Evolutionary conservation across 2,888 invertebrate genomes (phyloP), one percentile per base, ranked within the genome.

Genomic region (Harpagoxenus sublaevis): DNA sequence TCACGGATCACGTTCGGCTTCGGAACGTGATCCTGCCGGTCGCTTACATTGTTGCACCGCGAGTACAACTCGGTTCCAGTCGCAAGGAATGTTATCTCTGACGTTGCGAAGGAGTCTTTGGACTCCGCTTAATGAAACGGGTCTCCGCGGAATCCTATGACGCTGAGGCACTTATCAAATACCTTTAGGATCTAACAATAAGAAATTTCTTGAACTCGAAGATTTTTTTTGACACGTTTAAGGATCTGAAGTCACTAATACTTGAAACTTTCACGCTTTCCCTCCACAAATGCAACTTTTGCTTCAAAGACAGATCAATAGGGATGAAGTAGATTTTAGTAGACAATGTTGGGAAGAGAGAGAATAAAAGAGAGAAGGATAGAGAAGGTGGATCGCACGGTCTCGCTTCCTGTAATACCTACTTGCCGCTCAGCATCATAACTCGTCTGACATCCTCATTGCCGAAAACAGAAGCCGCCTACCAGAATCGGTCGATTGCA

Each of bases 391-490:
- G 39, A 31, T 12, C 51, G 18, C 55, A 42, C 45, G 75, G 70
- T 23, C 81, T 84, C 62, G 42, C 62, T 86, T 70, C 82, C 68
- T 70, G 86, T 71, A 89, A 5, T 4, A 87, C 92, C 23, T 23
- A 91, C 89, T 89, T 92, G 86, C 89, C 35, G 68, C 23, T 73
- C 70, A 74, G 88, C 89, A 85, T 92, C 88, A 88, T 91, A 91
- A 92, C 89, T 92, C 85, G 92, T 89, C 89, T 87, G 91, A 92
- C 91, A 92, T 91, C 89, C 92, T 90, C 92, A 90, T 92, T 90
- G 89, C 90, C 90, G 89, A 93, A 93, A 92, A 93, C 93, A 93
- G 93, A 92, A 93, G 93, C 93, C 87, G 87, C 86, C 84, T 84
- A 78, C 75, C 75, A 78, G 84, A 71, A 86, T 88, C 84, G 85